A percentile compares a stretch with the other conserved stretches of the same genome.
Evolutionary conservation across 2,113 vertebrate genomes (phyloP).

Genomic region (Theropithecus gelada): DNA sequence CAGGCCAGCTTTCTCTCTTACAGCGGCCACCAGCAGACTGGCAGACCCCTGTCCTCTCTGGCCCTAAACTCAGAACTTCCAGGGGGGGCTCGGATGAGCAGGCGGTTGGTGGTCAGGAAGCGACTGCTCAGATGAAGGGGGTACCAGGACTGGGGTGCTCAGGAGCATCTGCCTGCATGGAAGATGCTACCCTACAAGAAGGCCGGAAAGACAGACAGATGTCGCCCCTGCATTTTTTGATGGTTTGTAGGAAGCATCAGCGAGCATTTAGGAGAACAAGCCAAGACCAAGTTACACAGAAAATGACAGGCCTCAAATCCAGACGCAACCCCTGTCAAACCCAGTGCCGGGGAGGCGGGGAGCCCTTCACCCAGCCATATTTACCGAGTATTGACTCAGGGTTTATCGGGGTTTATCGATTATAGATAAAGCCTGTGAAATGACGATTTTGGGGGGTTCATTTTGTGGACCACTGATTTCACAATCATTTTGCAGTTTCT

Average conservation of each 20-base stretch:
- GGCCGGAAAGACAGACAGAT: neutral
- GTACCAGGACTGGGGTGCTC: rapidly evolving
- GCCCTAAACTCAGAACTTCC: neutral
- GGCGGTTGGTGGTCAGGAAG: no score
- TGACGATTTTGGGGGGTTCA: neutral
- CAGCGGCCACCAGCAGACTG: neutral
- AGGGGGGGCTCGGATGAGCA: neutral
- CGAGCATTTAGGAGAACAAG: neutral
- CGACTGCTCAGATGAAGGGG: rapidly evolving
- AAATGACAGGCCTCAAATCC: neutral
- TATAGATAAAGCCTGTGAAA: neutral
- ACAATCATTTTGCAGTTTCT: neutral
- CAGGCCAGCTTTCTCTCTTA: neutral
- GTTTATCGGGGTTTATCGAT: no score
- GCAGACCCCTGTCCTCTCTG: neutral
- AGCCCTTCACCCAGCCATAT: neutral
- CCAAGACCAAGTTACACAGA: neutral
- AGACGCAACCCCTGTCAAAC: neutral
- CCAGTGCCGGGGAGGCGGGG: neutral
- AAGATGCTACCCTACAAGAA: neutral
- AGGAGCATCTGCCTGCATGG: neutral
- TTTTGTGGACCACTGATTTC: neutral
- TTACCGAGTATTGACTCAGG: neutral
- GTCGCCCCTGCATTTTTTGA: rapidly evolving
- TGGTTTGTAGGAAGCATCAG: neutral